Percentiles rank a stretch among this genome's conserved stretches.
phyloP scores from a whole-genome alignment of 2,113 vertebrate genomes.

The Fregata magnificens region DNA sequence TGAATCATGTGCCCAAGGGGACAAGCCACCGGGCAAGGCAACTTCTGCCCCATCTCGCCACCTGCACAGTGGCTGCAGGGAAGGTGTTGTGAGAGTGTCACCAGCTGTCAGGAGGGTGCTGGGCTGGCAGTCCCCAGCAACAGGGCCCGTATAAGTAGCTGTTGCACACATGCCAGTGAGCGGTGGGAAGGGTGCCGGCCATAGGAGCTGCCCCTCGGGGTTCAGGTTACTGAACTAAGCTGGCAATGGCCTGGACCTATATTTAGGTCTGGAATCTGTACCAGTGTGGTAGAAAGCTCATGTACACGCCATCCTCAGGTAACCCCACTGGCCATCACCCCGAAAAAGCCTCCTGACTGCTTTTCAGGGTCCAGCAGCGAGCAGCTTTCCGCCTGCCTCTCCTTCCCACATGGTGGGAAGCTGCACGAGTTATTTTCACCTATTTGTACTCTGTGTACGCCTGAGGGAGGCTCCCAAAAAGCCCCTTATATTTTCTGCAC shows the following conservation, averaged over 20 bases:
- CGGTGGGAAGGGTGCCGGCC: background rate
- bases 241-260: background rate
- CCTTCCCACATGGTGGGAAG: background rate
- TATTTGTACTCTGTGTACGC: fast-evolving
- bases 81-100: background rate
- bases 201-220: background rate
- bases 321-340: background rate
- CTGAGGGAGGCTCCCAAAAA: background rate
- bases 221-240: constrained; percentile 8
- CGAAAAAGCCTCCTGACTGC: background rate
- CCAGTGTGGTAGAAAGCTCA: background rate
- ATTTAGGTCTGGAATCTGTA: constrained; percentile 49
- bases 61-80: background rate
- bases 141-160: background rate
- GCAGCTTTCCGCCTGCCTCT: background rate
- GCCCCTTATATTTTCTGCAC: background rate
- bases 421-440: background rate
- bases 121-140: background rate
- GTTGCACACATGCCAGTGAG: background rate
- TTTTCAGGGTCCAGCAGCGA: background rate
- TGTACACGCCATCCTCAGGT: background rate
- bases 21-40: background rate
- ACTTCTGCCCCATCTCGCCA: background rate
- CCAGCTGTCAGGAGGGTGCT: background rate
- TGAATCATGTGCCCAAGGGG: fast-evolving